Evolutionary conservation across 2,797 vertebrate genomes (phyloP), one percentile per base, ranked within the genome.

Genomic region (Microhierax caerulescens): DNA sequence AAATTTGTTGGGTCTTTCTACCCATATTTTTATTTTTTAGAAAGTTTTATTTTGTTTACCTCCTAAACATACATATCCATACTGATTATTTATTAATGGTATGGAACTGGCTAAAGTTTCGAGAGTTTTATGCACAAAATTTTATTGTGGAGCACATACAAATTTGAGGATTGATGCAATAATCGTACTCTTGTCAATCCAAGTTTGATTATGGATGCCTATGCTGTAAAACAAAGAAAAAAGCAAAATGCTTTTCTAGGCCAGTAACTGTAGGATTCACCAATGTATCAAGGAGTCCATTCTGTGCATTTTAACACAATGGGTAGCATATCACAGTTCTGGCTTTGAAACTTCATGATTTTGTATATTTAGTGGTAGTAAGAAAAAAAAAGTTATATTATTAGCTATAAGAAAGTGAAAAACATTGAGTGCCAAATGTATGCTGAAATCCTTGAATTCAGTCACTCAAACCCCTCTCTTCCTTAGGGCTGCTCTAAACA

Each of bases 401-500:
- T 45, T 56, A 59, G 74, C 30, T 53, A 37, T 36, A 78, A 65
- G 72, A 57, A 90, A 56, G 24, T 61, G 12, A 68, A 80, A 85
- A 74, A 68, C 67, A 57, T 0, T 11, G 30, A 74, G 24, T 75
- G 48, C 51, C 60, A 79, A 79, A 90, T 23, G 3, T 48, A 60
- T 23, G 21, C 0, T 51, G 70, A 91, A 92, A 88, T 56, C 30
- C 32, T 54, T 43, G 25, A 68, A 74, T 43, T 77, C 54, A 54
- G 82, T 68, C 84, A 53, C 51, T 89, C 69, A 88, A 75, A 53
- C 16, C n/a, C 37, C 32, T 36, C 59, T 56, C 69, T 80, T 93
- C 75, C 86, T 94, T 81, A 88, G 80, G 91, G 87, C 72, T 85
- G 61, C 92, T 78, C 83, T 73, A 27, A 61, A 86, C 61, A 80